Evolutionary conservation across 2,113 vertebrate species (phyloP), one percentile per base, ranked within the genome.

Genomic region (Rissa tridactyla): DNA sequence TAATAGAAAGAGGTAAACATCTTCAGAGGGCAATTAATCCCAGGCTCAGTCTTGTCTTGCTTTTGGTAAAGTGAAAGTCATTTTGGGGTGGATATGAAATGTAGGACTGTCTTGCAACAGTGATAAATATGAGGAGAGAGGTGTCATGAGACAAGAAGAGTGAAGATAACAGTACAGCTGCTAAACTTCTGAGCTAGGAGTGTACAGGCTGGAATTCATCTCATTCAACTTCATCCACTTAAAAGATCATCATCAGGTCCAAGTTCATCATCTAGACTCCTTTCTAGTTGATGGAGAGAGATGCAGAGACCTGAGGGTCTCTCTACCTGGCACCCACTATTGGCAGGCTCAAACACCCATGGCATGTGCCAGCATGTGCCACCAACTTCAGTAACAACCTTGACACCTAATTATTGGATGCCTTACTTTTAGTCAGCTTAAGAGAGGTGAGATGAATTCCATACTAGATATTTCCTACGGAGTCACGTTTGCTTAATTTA

Each of bases 11-110:
- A 91, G 14, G 80, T 49, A 95, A 97, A 75, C 34, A 90, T 65
- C 38, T 94, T 83, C 64, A 70, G 64, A 94, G 25, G n/a, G 26
- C 68, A 96, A 88, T 81, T 96, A 86, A 91, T 86, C 61, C 16
- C n/a, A 55, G 42, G 8, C 7, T 42, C 4, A 5, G 40, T 86
- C 62, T 81, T 4, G 40, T 86, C 62, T 81, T 88, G 54, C 25
- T 86, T 95, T 91, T 78, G 46, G 60, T 54, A 88, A 92, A 86
- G 40, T 34, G 64, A 66, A 92, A 94, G 58, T 62, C 2, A 1
- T 91, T 94, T 83, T 70, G 25, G 19, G 20, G n/a, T 75, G 46
- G 22, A 66, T 86, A 81, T 75, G 72, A 94, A 78, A 86, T 66
- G 42, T 34, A 83, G 29, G 38, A 78, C 58, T 78, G 17, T 51